Conservation (phyloP, 2,888 invertebrate species). For the Antheraea assamensis region DNA sequence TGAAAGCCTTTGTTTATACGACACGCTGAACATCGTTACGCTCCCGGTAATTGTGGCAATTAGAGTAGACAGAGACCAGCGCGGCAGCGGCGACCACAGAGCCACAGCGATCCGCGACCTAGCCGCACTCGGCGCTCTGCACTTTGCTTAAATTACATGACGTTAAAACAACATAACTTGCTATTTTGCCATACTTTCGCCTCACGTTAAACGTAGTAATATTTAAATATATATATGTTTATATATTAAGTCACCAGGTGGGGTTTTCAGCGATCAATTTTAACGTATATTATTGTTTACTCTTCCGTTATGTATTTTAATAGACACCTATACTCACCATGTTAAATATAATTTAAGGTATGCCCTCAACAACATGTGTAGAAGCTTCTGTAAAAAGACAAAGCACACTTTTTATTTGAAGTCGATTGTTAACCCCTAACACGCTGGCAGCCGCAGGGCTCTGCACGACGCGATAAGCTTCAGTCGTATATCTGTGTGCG, state of each 20-base stretch:
- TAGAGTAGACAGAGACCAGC: neutral
- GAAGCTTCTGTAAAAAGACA: conserved; percentile 36
- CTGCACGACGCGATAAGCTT: conserved; percentile 47
- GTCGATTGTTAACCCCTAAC: conserved; percentile 43
- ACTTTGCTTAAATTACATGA: neutral
- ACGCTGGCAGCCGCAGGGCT: conserved; percentile 28
- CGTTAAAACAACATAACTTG: neutral
- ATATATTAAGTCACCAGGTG: no score
- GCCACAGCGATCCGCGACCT: neutral
- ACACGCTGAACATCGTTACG: neutral
- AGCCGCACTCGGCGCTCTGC: neutral
- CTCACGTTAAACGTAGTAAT: neutral
- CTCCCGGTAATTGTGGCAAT: neutral
- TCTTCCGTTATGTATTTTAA: no score
- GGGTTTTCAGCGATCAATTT: no score
- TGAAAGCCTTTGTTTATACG: neutral
- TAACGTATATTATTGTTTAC: no score
- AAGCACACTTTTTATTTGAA: conserved; percentile 53
- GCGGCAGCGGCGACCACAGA: neutral
- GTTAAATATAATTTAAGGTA: neutral
- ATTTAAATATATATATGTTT: no score
- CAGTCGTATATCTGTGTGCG: neutral
- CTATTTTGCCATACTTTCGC: neutral
- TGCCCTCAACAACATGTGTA: neutral
- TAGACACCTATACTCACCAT: no score